Evolutionary conservation across 1,140 invertebrate genomes (phyloP), one percentile per base, ranked within the genome.

Genomic region (Scaptomyza pallida): DNA sequence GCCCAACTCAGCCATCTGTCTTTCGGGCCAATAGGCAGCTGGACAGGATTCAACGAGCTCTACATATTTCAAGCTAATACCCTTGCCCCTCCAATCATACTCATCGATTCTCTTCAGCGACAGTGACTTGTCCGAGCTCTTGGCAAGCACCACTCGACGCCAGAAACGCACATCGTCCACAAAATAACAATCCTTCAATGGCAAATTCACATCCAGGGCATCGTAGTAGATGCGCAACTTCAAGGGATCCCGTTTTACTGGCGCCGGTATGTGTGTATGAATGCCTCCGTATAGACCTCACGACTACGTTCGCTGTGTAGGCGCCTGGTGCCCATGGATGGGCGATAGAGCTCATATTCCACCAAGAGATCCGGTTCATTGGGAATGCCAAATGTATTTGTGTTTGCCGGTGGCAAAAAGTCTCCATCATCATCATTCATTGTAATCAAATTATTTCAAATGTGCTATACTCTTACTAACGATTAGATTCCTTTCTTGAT

Each of bases 61-160:
- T 1, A 89, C 83, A 12, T 77, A 89, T 55, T 90, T 90, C 2
- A 90, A 23, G 26, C 89, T 86, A 2, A 90, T 48, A 0, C 89
- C 89, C 9, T 60, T 47, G 40, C 73, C 70, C 5, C 63, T 71
- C 89, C 89, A 90, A 6, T 90, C 75, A 37, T 62, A 88, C 2
- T 83, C 78, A 4, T 72, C 12, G 1, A 75, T 10, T 10, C 73
- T 70, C 33, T 72, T 79, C 1, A 67, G 16, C 15, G 50, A 40
- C 8, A 86, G 37, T 0, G 56, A 54, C 16, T 45, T 60, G 5
- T 90, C 73, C 9, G 40, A 5, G 21, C 50, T 50, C 19, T 90
- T 90, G 37, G 80, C 69, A 8, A 90, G 23, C 3, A 90, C 83
- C 3, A 90, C 75, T 5, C 89, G 75, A 2, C 68, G 73, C 89